phyloP scores from a whole-genome alignment of 2,113 vertebrate species.

The Hippotragus niger region DNA sequence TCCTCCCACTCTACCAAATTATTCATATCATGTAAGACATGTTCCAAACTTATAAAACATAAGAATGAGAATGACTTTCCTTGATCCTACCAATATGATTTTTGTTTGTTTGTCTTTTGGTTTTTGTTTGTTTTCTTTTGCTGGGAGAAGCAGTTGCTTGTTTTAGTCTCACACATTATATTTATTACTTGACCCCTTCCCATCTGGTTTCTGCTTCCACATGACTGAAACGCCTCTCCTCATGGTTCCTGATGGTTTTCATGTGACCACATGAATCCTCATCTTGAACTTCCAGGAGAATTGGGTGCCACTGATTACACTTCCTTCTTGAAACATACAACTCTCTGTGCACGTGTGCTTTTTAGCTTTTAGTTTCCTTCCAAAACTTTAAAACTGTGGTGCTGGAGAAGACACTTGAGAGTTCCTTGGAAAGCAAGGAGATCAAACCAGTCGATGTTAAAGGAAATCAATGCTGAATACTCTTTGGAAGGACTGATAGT shows the following conservation, averaged over 20 bases:
- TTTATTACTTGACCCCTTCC: neutral
- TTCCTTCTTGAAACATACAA: constrained; percentile 17
- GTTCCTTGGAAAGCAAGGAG: neutral
- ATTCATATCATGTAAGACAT: neutral
- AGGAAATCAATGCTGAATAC: neutral
- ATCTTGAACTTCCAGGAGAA: constrained; percentile 7
- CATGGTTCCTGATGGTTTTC: neutral
- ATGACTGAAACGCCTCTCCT: neutral
- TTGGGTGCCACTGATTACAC: neutral
- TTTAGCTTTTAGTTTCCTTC: neutral
- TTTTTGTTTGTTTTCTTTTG: neutral
- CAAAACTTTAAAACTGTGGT: neutral
- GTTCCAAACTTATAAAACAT: neutral
- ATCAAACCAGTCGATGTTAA: neutral
- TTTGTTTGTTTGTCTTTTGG: neutral
- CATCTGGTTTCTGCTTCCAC: neutral
- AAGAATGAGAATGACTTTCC: neutral
- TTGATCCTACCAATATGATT: neutral
- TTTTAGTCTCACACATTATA: neutral
- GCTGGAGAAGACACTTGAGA: neutral
- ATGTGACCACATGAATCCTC: neutral
- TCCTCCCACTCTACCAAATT: neutral
- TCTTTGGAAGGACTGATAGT: neutral
- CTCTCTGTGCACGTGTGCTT: neutral
- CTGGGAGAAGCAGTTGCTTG: neutral